These are phyloP conservation scores for Drosophila pandora DNA, from an alignment of 1,140 invertebrate genomes.

Conservation along the genomic window DNA sequence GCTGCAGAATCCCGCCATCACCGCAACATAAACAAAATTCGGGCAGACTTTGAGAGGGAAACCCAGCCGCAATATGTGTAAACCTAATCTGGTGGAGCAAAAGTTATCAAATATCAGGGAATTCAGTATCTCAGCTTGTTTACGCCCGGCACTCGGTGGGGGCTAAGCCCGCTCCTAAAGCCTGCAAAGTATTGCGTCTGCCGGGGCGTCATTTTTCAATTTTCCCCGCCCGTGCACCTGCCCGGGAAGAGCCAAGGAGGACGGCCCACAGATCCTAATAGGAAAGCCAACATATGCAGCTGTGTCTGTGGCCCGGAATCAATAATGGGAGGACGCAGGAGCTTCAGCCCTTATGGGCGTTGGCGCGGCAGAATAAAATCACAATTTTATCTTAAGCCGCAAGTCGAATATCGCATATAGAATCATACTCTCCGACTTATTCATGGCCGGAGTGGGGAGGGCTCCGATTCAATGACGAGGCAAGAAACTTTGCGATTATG, in stretches of 20 bases:
- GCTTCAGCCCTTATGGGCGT: slow-evolving; percentile 15
- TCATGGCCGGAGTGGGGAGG: neutral
- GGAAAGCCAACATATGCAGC: slow-evolving; percentile 57
- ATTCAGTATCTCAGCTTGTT: slow-evolving; percentile 24
- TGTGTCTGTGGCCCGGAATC: slow-evolving; percentile 11
- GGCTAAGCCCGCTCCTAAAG: slow-evolving; percentile 43
- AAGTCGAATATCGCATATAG: slow-evolving; percentile 23
- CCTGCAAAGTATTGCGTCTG: slow-evolving; percentile 43
- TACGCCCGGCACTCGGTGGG: slow-evolving; percentile 31
- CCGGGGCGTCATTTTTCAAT: slow-evolving; percentile 54
- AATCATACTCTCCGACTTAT: neutral
- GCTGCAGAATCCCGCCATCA: neutral
- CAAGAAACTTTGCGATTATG: slow-evolving; percentile 2
- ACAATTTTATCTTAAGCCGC: slow-evolving; percentile 32
- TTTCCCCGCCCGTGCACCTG: slow-evolving; percentile 38
- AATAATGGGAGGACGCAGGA: slow-evolving; percentile 13
- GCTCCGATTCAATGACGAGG: neutral
- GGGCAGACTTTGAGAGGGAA: slow-evolving; percentile 5
- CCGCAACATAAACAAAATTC: slow-evolving; percentile 5
- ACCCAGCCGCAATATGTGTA: slow-evolving; percentile 1
- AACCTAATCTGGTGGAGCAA: slow-evolving; percentile 6
- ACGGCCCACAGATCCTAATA: slow-evolving; percentile 28
- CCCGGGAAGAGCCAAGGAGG: neutral
- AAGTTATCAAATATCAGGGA: slow-evolving; percentile 43
- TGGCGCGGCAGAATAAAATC: slow-evolving; percentile 26